Percentiles rank a stretch among this genome's conserved stretches.
phyloP scores from a whole-genome alignment of 2,113 vertebrate genomes.

The Dendrocopos noguchii region DNA sequence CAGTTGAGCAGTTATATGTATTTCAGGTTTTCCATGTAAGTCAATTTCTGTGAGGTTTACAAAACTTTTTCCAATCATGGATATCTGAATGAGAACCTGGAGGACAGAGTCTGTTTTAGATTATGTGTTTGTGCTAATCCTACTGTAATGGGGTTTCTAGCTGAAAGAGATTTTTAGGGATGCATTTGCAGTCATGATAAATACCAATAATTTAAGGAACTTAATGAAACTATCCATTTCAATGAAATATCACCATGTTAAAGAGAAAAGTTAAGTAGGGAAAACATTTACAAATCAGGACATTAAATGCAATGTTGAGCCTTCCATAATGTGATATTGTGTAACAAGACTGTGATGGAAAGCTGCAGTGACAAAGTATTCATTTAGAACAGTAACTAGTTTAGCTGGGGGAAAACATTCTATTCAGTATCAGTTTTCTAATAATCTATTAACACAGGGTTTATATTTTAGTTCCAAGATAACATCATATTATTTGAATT shows the following conservation, averaged over 20 bases:
- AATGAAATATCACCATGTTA: conserved; percentile 11
- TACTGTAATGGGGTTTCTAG: neutral
- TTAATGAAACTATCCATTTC: conserved; percentile 44
- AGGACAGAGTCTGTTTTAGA: neutral
- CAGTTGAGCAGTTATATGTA: neutral
- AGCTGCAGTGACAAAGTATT: neutral
- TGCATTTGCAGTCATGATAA: conserved; percentile 11
- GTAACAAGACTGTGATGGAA: conserved; percentile 7
- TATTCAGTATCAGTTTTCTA: neutral
- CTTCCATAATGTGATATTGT: neutral
- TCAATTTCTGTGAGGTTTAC: neutral
- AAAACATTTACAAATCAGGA: conserved; percentile 26
- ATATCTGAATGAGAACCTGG: neutral
- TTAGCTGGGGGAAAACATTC: neutral
- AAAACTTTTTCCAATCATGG: neutral
- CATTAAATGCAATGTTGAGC: neutral
- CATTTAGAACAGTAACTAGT: neutral
- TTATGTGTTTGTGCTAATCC: neutral
- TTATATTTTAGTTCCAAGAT: neutral
- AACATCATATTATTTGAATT: neutral
- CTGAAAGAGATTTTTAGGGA: neutral
- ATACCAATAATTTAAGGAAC: conserved; percentile 24
- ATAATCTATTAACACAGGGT: neutral
- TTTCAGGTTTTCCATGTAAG: neutral
- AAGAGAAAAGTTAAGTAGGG: neutral